phyloP scores from a whole-genome alignment of 2,113 vertebrate species.

The Chionis minor region DNA sequence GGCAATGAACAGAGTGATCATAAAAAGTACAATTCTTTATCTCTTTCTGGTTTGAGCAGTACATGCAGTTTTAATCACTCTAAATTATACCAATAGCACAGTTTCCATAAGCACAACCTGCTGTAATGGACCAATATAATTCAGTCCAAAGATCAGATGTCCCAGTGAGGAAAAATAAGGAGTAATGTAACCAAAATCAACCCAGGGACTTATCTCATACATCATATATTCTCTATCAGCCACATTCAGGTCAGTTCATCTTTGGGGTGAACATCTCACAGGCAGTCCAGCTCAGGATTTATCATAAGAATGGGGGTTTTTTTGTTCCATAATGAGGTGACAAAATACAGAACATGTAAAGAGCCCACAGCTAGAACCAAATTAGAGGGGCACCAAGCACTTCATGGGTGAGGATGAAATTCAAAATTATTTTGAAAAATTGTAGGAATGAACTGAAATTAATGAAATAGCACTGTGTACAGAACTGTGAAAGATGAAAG shows the following conservation, averaged over 20 bases:
- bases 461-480: not conserved
- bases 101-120: not conserved
- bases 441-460: not conserved
- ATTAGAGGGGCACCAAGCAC: not conserved
- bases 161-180: not conserved
- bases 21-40: not conserved
- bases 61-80: not conserved
- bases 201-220: not conserved
- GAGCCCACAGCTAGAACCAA: not conserved
- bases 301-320: not conserved
- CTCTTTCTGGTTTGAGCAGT: not conserved
- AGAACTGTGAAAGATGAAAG: not conserved
- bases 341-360: fast-evolving
- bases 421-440: not conserved
- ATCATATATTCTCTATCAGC: not conserved
- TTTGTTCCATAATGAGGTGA: not conserved
- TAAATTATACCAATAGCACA: not conserved
- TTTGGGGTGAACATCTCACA: not conserved
- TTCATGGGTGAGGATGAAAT: not conserved
- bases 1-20: not conserved
- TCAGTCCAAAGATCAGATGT: not conserved
- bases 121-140: not conserved
- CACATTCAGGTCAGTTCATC: not conserved
- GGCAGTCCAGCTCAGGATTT: not conserved
- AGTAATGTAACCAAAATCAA: not conserved